Percentiles rank a stretch among this genome's conserved stretches.
phyloP scores from a whole-genome alignment of 2,797 vertebrate species.

The Hypotaenidia philippensis region DNA sequence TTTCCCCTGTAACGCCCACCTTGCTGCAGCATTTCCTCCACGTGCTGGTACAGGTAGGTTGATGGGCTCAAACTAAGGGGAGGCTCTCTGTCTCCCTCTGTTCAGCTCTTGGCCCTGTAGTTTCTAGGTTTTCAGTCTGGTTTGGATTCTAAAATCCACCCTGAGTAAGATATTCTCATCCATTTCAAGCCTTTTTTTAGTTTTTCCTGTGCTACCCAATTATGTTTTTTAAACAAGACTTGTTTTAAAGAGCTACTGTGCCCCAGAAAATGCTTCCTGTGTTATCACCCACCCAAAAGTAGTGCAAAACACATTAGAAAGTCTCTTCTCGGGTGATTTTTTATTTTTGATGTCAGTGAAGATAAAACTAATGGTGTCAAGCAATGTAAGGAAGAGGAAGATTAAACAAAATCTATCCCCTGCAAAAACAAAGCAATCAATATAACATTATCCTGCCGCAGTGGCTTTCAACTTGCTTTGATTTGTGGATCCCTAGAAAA shows the following conservation, averaged over 20 bases:
- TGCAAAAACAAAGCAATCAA: constrained; percentile 69
- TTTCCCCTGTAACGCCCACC: background rate
- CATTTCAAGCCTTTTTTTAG: background rate
- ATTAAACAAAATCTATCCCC: constrained; percentile 71
- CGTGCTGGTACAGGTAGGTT: accelerated
- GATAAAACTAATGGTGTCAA: constrained; percentile 57
- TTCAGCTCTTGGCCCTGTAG: background rate
- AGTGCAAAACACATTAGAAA: constrained; percentile 5
- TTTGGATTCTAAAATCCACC: background rate
- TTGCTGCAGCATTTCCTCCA: background rate
- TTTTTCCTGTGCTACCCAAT: background rate
- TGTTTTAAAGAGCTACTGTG: background rate
- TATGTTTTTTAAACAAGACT: background rate
- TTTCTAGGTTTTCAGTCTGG: background rate
- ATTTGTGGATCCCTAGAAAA: constrained; percentile 49
- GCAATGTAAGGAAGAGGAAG: constrained; percentile 58
- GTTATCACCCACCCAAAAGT: background rate
- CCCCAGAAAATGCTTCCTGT: background rate
- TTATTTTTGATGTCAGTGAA: constrained; percentile 27
- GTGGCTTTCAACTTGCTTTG: constrained; percentile 47
- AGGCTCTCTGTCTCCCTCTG: background rate
- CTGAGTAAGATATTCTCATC: background rate
- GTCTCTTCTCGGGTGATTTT: background rate
- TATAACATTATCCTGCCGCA: constrained; percentile 45
- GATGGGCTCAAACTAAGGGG: background rate